Evolutionary conservation across 2,797 vertebrate species (phyloP), one percentile per base, ranked within the genome.

Genomic region (Hephaestus fuliginosus): DNA sequence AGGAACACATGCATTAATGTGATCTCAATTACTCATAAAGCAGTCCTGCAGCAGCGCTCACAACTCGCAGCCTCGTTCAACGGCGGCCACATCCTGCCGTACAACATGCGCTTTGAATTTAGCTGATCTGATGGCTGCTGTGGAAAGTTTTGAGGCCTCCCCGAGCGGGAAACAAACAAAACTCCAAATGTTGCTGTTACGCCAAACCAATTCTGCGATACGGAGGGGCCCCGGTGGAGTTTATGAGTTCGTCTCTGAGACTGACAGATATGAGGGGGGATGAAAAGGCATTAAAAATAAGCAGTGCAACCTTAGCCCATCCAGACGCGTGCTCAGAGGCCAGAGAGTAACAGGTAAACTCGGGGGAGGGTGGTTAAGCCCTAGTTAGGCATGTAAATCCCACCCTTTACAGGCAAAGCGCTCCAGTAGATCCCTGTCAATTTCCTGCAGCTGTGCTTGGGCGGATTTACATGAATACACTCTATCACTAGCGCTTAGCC

Each of bases 351-450:
- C 95, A 96, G 95, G 95, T 96, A 95, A 95, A 95, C 93, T 93
- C 92, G 74, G 88, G 93, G 93, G 93, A 94, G 94, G 94, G 88
- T 86, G 92, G 90, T 93, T 96, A 96, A 96, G 95, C 95, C 95
- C 93, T 96, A 94, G 95, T 96, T 96, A 96, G 94, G 93, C 95
- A 96, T 96, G 95, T 96, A 96, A 96, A 96, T 96, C 95, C 96
- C 95, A 95, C 95, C 95, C 94, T 95, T 95, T 96, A 96, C 95
- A 96, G 95, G 92, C 94, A 94, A 86, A 91, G 92, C 91, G 94
- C 95, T 96, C 93, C 91, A 93, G 91, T 90, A 96, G 95, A 96
- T 96, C 95, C 94, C 93, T 96, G 96, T 96, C 96, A 96, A 95
- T 96, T 95, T 96, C 92, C 92, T 90, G 92, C 94, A 86, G 93